A percentile compares a stretch with the other conserved stretches of the same genome.
phyloP scores from a whole-genome alignment of 2,888 invertebrate genomes.

The Trissonchulus sp. region DNA sequence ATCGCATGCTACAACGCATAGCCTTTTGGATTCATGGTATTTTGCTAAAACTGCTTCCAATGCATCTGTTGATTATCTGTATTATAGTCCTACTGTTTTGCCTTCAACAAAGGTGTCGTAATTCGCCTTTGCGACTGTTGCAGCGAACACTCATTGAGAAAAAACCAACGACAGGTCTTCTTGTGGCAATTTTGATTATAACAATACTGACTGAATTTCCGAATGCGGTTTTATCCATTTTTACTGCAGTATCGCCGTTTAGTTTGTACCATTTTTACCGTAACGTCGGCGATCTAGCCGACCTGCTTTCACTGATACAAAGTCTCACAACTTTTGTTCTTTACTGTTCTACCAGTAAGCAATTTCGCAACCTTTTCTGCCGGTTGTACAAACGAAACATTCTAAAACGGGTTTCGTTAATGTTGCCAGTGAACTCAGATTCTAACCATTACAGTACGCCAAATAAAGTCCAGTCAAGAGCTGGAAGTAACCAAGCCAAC shows the following conservation, averaged over 20 bases:
- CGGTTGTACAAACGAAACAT: not conserved
- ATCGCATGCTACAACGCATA: not conserved
- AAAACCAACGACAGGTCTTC: not conserved
- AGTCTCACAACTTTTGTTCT: not conserved
- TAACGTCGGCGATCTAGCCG: not conserved
- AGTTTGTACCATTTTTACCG: not conserved
- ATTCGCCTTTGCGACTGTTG: not conserved
- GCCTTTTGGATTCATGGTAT: not conserved
- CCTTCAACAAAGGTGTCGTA: not conserved
- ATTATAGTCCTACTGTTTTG: not conserved
- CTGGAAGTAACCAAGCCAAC: too few relatives aligned
- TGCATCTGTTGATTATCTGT: not conserved
- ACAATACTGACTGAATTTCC: not conserved
- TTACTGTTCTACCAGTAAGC: not conserved
- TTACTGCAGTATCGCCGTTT: not conserved
- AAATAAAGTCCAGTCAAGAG: too few relatives aligned
- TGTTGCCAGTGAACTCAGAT: too few relatives aligned
- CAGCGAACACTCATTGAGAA: not conserved
- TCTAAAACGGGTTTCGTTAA: too few relatives aligned
- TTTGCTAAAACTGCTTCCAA: not conserved
- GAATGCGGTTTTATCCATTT: not conserved
- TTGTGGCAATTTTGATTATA: not conserved
- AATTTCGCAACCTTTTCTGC: not conserved
- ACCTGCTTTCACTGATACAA: constrained; percentile 1
- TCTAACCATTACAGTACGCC: too few relatives aligned